These are phyloP conservation scores for Diorhabda carinulata DNA, from an alignment of 1,140 invertebrate genomes.

Conservation along the genomic window DNA sequence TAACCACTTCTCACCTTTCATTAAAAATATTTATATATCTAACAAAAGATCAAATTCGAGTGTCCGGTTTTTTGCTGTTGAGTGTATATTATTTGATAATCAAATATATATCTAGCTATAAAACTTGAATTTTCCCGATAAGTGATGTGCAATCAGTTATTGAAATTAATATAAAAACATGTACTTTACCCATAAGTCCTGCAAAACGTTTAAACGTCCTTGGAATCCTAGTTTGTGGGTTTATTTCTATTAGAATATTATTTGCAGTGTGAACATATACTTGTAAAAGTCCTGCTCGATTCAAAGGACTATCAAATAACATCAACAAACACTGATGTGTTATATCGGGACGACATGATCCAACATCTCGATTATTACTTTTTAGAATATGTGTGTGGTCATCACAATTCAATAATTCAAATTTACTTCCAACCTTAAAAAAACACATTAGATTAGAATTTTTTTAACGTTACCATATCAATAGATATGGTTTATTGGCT, in stretches of 20 bases:
- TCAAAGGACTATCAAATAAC: conserved; percentile 94
- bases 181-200: conserved; percentile 84
- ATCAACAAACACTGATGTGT: conserved; percentile 93
- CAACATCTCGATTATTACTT: conserved; percentile 80
- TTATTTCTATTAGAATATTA: conserved; percentile 97
- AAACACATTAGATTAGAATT: background rate
- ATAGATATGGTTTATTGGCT: too few relatives aligned
- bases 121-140: conserved; percentile 23
- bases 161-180: background rate
- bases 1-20: too few relatives aligned
- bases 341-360: conserved; percentile 88
- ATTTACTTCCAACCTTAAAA: conserved; percentile 74
- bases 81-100: too few relatives aligned
- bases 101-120: conserved; percentile 2
- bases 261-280: conserved; percentile 93
- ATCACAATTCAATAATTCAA: conserved; percentile 92
- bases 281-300: conserved; percentile 81
- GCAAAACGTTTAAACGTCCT: conserved; percentile 98
- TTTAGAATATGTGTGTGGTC: conserved; percentile 81
- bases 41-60: too few relatives aligned
- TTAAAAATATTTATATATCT: too few relatives aligned
- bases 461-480: too few relatives aligned
- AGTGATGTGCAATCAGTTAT: background rate
- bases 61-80: too few relatives aligned
- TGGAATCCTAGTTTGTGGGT: conserved; percentile 97